These are phyloP conservation scores for Uromys caudimaculatus DNA, from an alignment of 2,797 vertebrate genomes.

Conservation along the genomic window DNA sequence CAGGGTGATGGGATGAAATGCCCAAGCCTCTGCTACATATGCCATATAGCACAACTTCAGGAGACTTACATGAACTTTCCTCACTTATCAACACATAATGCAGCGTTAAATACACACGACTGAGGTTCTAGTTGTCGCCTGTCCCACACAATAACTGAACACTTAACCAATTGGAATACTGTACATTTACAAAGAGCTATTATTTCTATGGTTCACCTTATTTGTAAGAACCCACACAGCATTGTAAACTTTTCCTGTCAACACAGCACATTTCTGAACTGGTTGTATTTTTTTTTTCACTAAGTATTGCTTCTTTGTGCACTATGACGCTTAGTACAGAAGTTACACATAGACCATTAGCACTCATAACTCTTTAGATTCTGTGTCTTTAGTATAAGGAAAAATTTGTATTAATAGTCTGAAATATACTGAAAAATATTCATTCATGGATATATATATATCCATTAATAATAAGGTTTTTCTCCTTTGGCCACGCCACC, in stretches of 20 bases:
- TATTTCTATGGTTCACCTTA: background rate
- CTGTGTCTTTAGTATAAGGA: background rate
- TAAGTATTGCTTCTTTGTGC: background rate
- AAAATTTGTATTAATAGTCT: conserved; percentile 2
- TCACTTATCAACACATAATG: background rate
- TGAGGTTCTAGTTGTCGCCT: background rate
- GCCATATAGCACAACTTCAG: background rate
- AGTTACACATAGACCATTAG: background rate
- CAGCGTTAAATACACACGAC: background rate
- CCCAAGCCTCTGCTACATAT: background rate
- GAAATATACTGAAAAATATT: conserved; percentile 27
- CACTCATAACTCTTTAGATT: background rate
- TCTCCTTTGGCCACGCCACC: background rate
- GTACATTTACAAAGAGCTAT: background rate
- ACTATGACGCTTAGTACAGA: conserved; percentile 6
- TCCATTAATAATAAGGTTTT: conserved; percentile 18
- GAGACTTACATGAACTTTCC: background rate
- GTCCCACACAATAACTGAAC: background rate
- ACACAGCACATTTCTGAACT: background rate
- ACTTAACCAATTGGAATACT: background rate
- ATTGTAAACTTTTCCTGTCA: conserved; percentile 15
- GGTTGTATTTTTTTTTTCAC: background rate
- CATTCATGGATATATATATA: background rate
- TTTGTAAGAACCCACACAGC: background rate
- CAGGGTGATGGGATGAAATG: background rate